Evolutionary conservation across 2,888 invertebrate species (phyloP), one percentile per base, ranked within the genome.

Genomic region (Caenorhabditis afra): DNA sequence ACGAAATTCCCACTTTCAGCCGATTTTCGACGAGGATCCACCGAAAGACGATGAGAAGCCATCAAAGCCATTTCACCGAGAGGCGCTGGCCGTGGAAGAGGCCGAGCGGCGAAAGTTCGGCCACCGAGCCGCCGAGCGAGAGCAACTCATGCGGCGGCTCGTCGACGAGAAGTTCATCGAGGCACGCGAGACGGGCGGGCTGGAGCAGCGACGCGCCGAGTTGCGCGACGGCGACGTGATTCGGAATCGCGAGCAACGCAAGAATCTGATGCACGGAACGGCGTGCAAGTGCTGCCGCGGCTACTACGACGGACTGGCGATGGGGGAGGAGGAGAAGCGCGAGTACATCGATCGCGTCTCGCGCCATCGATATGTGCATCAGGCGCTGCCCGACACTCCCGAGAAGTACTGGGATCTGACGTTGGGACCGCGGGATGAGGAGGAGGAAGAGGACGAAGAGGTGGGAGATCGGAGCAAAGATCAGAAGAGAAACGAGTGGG

Each of bases 391-490:
- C 2, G 76, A 80, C n/a, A 87, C 87, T n/a, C 87, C 87, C 0
- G 80, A 79, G 44, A 66, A 66, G n/a, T 87, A 86, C 65, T 87
- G 87, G 87, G 85, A 87, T 47, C 16, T 83, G 39, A 73, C 73
- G 39, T 12, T 79, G 45, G 78, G 70, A 10, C 62, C 55, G 1
- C 39, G 47, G 16, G 70, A 71, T 12, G 70, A 70, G 10, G 44
- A 58, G 11, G 29, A 29, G n/a, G 35, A 22, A 10, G 18, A 16
- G 3, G 45, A 16, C 14, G 35, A 59, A 61, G 53, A 62, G 47
- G 11, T 50, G 50, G 16, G 37, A 37, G 11, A 14, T 14, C 12
- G 7, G 12, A 3, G 41, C 41, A 3, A 14, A 11, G 3, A 41
- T 2, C 7, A 41, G 41, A 41, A 10, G 44, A n/a, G 62, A 55